Evolutionary conservation across 2,113 vertebrate species (phyloP).

Genomic region (Centropus bengalensis): DNA sequence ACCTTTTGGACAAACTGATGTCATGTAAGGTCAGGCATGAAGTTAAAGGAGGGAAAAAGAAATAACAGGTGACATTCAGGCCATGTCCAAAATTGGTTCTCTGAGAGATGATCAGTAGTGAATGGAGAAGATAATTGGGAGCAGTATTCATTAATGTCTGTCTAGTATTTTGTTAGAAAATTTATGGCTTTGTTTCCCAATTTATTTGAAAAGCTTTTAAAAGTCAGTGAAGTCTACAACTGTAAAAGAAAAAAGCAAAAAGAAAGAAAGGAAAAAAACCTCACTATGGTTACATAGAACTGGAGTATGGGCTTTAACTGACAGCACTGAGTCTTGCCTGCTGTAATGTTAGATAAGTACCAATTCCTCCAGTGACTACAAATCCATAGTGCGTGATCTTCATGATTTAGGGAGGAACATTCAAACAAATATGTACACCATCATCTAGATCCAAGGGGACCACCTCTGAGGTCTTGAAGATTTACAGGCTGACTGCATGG

Average conservation of each 20-base stretch:
- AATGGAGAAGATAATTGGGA: neutral
- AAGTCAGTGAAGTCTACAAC: neutral
- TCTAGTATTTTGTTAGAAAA: neutral
- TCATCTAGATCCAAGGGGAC: neutral
- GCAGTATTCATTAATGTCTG: neutral
- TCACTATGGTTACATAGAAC: accelerated
- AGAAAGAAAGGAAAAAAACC: neutral
- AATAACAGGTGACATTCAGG: neutral
- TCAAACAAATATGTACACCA: neutral
- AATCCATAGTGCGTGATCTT: neutral
- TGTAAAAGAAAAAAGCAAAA: neutral
- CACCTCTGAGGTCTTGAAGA: neutral
- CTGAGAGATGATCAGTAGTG: neutral
- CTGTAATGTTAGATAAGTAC: neutral
- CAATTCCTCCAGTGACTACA: neutral
- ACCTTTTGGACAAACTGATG: conserved; percentile 50
- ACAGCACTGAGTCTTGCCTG: neutral
- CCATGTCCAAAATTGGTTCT: neutral
- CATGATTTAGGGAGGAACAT: neutral
- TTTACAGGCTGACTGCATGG: conserved; percentile 18
- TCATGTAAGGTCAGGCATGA: conserved; percentile 40
- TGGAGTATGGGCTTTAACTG: neutral
- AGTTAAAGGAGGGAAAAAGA: neutral
- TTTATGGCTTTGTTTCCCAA: neutral
- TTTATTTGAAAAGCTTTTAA: neutral